Conservation (phyloP, 1,140 invertebrate genomes). For the Drosophila ananassae region DNA sequence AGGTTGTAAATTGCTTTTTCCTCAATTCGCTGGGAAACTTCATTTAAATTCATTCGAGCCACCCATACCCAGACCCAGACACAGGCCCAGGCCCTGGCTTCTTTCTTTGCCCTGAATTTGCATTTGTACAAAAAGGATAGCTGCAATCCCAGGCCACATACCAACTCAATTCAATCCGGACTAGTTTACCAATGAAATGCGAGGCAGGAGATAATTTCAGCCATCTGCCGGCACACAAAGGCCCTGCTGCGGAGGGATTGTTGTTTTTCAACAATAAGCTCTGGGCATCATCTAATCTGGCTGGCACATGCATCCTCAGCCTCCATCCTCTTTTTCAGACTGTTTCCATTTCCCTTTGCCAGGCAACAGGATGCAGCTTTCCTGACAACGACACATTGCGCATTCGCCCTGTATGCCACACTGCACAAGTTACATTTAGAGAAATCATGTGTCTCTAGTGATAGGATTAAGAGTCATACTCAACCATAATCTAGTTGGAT, state of each 20-base stretch:
- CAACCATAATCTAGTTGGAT: too few relatives aligned
- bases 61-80: slow-evolving; percentile 11
- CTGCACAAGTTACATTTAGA: slow-evolving; percentile 15
- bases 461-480: too few relatives aligned
- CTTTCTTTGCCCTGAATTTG: slow-evolving; percentile 31
- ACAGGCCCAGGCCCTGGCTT: not conserved
- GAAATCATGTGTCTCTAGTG: not conserved
- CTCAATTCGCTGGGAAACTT: slow-evolving; percentile 30
- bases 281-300: slow-evolving; percentile 60
- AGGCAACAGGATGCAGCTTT: slow-evolving; percentile 43
- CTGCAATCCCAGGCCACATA: not conserved
- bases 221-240: slow-evolving; percentile 22
- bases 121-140: slow-evolving; percentile 21
- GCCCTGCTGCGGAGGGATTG: not conserved
- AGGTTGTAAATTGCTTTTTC: slow-evolving; percentile 46
- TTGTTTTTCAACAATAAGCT: slow-evolving; percentile 46
- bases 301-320: slow-evolving; percentile 41
- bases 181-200: slow-evolving; percentile 36
- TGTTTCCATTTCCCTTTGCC: not conserved
- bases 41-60: slow-evolving; percentile 46
- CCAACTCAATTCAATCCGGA: slow-evolving; percentile 20
- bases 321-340: not conserved
- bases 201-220: slow-evolving; percentile 29
- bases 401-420: slow-evolving; percentile 60
- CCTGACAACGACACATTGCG: slow-evolving; percentile 63